Evolutionary conservation across 2,797 vertebrate genomes (phyloP), one percentile per base, ranked within the genome.

Genomic region (Monodelphis domestica): DNA sequence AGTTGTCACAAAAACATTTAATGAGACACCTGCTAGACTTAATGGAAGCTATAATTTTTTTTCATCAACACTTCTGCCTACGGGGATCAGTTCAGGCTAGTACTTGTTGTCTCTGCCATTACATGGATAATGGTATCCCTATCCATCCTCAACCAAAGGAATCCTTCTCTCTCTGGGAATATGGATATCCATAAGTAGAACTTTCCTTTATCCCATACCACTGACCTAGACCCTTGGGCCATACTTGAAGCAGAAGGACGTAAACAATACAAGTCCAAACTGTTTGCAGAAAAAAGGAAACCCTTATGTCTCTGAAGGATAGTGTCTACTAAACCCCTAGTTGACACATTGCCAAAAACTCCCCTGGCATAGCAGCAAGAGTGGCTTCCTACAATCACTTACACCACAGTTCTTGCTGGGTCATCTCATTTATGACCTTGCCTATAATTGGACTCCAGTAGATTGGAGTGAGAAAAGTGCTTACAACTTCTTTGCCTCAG

Each of bases 71-170:
- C 14, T 78, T 45, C 21, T 38, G 63, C 6, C n/a, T n/a, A 78
- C 7, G n/a, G 7, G 5, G 15, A 15, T 0, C 17, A 78, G 2
- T 2, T 78, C n/a, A 9, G 2, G 6, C n/a, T 24, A 78, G n/a
- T 45, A 78, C 33, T 12, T n/a, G 12, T 15, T 5, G n/a, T 38
- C n/a, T 45, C 63, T 78, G n/a, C 7, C n/a, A 38, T 78, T 7
- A 0, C 63, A 78, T 6, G 24, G n/a, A 78, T 9, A 78, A 45
- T 24, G 38, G 1, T 38, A 38, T 0, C n/a, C 30, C 63, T 78
- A 24, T 78, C 17, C 14, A 24, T 45, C 17, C 63, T 45, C 7
- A n/a, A n/a, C n/a, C n/a, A 45, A 38, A 78, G 63, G 17, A 21
- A 24, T 21, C 6, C 63, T 17, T 38, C n/a, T 78, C 2, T 45